Base-by-base conservation (phyloP, 2,888 invertebrate genomes). In the Spodoptera littoralis region DNA sequence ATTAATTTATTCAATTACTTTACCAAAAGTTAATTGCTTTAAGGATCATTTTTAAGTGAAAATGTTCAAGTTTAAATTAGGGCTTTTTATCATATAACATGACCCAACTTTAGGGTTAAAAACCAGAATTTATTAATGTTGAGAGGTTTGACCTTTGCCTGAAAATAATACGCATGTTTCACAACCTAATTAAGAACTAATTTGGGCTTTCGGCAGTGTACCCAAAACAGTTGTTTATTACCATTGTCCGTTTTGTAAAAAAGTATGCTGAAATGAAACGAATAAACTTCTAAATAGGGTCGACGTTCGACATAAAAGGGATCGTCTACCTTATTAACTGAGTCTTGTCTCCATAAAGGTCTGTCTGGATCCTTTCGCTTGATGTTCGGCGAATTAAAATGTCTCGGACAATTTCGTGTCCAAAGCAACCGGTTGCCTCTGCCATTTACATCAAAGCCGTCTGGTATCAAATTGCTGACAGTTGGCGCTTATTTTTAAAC, bases 401-500 rank as follows among this genome's bases (percentile, higher is more conserved):
- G 70, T 63, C 58, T 51, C 43, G 52, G 60, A 55, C 27, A 57
- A 60, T 61, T 66, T 69, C 45, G 30, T 66, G 46, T 55, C 30
- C 45, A 53, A 54, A 45, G 55, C 51, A 62, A 68, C 69, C 61
- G 65, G 62, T 74, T 73, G 61, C 55, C 50, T 36, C 36, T 36
- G 36, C 36, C 36, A 36, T 46, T 63, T 46, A 67, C 76, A 77
- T 65, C 73, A 73, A 75, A 77, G 69, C 46, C 49, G 73, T 62
- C 66, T 74, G 64, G 67, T 80, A 72, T 79, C 73, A 69, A 73
- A 70, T 80, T 80, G 66, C 73, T 57, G 61, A 59, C 81, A 79
- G 76, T 73, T 80, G 66, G 60, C 36, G 56, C 56, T 76, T 80
- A 72, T 77, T 77, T 79, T 75, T 75, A 70, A 70, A 65, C 69